Evolutionary conservation across 2,113 vertebrate species (phyloP).

Genomic region (Epinephelus moara): DNA sequence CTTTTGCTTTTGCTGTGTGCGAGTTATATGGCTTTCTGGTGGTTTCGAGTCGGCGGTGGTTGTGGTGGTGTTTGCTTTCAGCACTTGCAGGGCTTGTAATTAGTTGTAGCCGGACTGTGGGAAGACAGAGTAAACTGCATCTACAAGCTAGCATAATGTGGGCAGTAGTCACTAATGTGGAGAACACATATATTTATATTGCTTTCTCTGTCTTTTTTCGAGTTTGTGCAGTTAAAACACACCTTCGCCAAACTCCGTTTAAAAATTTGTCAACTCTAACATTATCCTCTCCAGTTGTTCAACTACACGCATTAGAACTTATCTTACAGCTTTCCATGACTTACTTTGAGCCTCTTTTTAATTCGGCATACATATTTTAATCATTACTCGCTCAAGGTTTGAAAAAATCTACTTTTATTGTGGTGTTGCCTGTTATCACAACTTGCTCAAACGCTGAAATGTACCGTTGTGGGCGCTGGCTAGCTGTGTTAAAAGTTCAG

Average conservation of each 20-base stretch:
- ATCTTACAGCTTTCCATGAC: rapidly evolving
- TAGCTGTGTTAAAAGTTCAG: neutral
- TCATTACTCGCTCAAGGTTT: rapidly evolving
- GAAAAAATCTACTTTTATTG: neutral
- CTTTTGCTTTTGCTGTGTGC: neutral
- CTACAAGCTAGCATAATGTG: neutral
- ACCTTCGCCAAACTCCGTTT: neutral
- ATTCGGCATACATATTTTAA: neutral
- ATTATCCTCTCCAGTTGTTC: rapidly evolving
- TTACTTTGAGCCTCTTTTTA: rapidly evolving
- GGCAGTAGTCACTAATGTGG: neutral
- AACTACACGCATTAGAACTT: neutral
- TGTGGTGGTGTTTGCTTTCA: neutral
- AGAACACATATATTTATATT: rapidly evolving
- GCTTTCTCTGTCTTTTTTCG: neutral
- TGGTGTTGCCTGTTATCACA: neutral
- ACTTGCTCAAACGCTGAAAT: neutral
- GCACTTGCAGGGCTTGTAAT: slow-evolving; percentile 1
- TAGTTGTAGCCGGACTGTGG: neutral
- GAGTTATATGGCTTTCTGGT: neutral
- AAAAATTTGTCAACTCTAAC: neutral
- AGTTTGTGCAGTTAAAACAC: neutral
- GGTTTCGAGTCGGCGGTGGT: neutral
- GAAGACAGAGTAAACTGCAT: neutral
- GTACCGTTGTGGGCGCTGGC: neutral